Percentiles rank a stretch among this genome's conserved stretches.
Evolutionary conservation across 1,140 invertebrate species (phyloP).

Genomic region (Solen grandis): DNA sequence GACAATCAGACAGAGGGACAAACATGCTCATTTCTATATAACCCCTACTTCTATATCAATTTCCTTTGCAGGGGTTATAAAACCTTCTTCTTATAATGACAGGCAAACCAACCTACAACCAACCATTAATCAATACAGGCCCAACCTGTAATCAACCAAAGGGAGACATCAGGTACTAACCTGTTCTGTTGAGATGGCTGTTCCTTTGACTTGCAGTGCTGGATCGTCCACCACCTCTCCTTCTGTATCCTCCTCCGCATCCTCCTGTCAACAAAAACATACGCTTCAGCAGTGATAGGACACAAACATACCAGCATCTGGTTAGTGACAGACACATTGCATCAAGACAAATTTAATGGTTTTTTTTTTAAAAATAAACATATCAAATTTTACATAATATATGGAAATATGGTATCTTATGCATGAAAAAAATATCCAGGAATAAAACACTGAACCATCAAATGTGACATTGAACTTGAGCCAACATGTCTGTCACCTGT

Average conservation of each 20-base stretch:
- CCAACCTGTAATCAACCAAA: too few species aligned
- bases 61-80: background rate
- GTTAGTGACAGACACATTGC: background rate
- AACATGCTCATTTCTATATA: background rate
- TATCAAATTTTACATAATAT: too few species aligned
- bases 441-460: too few species aligned
- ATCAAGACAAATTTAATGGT: too few species aligned
- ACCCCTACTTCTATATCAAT: background rate
- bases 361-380: too few species aligned
- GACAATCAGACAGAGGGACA: background rate
- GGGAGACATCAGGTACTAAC: conserved; percentile 58
- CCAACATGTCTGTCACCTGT: too few species aligned
- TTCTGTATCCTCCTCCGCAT: conserved; percentile 77
- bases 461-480: too few species aligned
- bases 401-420: too few species aligned
- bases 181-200: conserved; percentile 69
- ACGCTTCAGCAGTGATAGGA: background rate
- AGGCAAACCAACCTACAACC: too few species aligned
- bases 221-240: conserved; percentile 70
- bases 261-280: conserved; percentile 68
- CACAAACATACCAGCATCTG: conserved; percentile 1
- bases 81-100: too few species aligned
- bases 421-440: too few species aligned
- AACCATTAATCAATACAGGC: too few species aligned
- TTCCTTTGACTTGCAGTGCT: conserved; percentile 69